Evolutionary conservation across 2,797 vertebrate genomes (phyloP).

Genomic region (Lophius americanus): DNA sequence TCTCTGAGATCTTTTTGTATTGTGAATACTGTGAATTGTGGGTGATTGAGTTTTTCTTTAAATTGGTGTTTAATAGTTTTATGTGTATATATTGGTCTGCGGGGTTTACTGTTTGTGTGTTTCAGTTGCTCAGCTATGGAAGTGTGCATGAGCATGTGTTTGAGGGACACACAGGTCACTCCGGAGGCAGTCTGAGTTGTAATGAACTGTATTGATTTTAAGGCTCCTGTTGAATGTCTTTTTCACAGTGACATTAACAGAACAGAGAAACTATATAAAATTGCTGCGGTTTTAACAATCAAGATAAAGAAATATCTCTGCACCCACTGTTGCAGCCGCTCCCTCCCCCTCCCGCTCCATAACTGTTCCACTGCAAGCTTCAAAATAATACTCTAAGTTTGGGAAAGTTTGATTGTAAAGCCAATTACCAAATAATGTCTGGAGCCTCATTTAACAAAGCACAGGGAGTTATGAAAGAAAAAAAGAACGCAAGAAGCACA

Average conservation of each 20-base stretch:
- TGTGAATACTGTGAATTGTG: slow-evolving; percentile 32
- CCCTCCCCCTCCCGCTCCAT: slow-evolving; percentile 35
- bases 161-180: slow-evolving; percentile 71
- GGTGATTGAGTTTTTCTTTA: slow-evolving; percentile 13
- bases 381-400: slow-evolving; percentile 78
- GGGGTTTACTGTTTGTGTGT: slow-evolving; percentile 29
- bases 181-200: slow-evolving; percentile 79
- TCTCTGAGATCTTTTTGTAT: slow-evolving; percentile 51
- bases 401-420: slow-evolving; percentile 82
- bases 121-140: background rate
- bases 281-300: slow-evolving; percentile 85
- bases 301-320: slow-evolving; percentile 83
- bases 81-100: slow-evolving; percentile 22
- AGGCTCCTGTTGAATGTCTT: slow-evolving; percentile 82
- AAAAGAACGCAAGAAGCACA: slow-evolving; percentile 70
- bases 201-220: slow-evolving; percentile 89
- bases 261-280: slow-evolving; percentile 83
- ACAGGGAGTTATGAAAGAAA: slow-evolving; percentile 70
- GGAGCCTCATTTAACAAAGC: slow-evolving; percentile 73
- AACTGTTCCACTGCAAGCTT: slow-evolving; percentile 50
- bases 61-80: slow-evolving; percentile 27
- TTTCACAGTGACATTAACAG: slow-evolving; percentile 81
- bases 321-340: slow-evolving; percentile 68
- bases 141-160: slow-evolving; percentile 40
- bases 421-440: slow-evolving; percentile 81